Evolutionary conservation across 2,113 vertebrate species (phyloP).

Genomic region (Nycticebus coucang): DNA sequence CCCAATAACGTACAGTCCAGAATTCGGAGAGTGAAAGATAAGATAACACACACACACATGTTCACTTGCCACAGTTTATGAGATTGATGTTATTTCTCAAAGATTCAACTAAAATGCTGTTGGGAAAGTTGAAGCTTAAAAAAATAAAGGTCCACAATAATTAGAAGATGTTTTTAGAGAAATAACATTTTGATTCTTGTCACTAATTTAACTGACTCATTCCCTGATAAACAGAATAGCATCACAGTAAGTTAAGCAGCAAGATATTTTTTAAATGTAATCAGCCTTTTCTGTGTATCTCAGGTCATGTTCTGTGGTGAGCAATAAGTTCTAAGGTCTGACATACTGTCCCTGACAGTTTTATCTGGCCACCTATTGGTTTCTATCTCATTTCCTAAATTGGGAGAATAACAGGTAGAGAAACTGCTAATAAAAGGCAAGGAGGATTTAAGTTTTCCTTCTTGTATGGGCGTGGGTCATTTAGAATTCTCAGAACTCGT

Average conservation of each 20-base stretch:
- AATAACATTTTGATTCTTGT: neutral
- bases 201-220: neutral
- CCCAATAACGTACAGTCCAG: neutral
- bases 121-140: neutral
- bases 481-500: slow-evolving; percentile 66
- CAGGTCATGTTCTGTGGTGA: neutral
- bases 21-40: neutral
- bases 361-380: neutral
- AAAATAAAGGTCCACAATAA: neutral
- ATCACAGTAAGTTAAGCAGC: neutral
- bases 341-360: neutral
- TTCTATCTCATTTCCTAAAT: neutral
- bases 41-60: too few relatives aligned
- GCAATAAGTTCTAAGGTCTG: neutral
- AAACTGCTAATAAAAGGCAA: slow-evolving; percentile 1
- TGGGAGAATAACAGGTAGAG: neutral
- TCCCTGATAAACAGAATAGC: neutral
- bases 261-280: neutral
- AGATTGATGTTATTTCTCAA: neutral
- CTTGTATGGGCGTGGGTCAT: slow-evolving; percentile 7
- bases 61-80: neutral
- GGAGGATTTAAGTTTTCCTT: neutral
- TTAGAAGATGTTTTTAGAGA: neutral
- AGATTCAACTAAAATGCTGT: neutral
- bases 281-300: neutral